A percentile compares a stretch with the other conserved stretches of the same genome.
Evolutionary conservation across 2,113 vertebrate genomes (phyloP).

Genomic region (Dermatemys mawii): DNA sequence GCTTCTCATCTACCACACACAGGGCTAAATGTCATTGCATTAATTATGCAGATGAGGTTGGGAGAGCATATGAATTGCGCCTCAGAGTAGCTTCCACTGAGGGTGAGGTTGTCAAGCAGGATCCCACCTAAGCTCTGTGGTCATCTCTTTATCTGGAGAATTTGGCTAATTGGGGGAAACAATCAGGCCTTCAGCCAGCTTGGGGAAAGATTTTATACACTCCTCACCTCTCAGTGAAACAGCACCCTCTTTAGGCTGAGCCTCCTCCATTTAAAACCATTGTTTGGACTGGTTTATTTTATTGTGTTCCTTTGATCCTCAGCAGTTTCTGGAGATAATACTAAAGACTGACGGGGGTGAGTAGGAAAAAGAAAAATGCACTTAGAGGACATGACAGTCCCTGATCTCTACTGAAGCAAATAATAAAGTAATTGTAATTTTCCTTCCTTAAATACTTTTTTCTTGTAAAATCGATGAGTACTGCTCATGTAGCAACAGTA

Average conservation of each 20-base stretch:
- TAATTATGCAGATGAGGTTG: background rate
- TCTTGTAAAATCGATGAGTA: background rate
- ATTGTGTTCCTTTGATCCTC: background rate
- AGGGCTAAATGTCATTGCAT: background rate
- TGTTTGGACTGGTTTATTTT: background rate
- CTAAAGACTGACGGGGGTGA: background rate
- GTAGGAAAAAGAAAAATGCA: background rate
- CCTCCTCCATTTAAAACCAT: background rate
- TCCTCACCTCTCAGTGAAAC: background rate
- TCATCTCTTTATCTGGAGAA: background rate
- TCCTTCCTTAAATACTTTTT: background rate
- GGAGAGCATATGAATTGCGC: background rate
- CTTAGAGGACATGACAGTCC: background rate
- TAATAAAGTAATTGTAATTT: background rate
- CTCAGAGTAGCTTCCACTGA: background rate
- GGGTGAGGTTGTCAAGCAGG: background rate
- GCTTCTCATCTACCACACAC: fast-evolving
- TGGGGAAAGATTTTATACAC: background rate
- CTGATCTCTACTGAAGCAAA: background rate
- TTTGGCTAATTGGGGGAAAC: background rate
- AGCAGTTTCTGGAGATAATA: background rate
- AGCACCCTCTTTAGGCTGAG: background rate
- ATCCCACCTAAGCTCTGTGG: background rate
- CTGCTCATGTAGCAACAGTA: background rate
- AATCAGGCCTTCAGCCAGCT: background rate